Evolutionary conservation across 2,797 vertebrate genomes (phyloP), one percentile per base, ranked within the genome.

Genomic region (Karalla daura): DNA sequence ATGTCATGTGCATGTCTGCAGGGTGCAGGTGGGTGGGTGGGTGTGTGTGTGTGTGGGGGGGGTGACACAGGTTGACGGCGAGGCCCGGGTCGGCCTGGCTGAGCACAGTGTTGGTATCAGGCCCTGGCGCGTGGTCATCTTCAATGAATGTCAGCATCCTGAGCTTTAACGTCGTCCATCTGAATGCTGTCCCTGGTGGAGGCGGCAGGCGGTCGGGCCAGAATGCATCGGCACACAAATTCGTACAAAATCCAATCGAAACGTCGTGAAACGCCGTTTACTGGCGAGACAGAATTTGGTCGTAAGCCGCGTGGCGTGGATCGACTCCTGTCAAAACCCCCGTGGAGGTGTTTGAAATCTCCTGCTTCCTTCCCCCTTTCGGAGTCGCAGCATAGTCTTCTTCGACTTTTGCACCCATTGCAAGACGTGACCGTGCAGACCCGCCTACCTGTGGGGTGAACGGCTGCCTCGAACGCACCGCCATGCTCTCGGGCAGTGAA

Each of bases 121-220:
- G 45, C 28, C 46, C 4, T 37, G 33, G 43, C 36, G 3, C 41
- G 56, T 47, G 23, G 10, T 10, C 32, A 27, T 41, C 63, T 36
- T 39, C 51, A 33, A 45, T 60, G 12, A 54, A 24, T n/a, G 69
- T 40, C 36, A 21, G 33, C 27, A 70, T 81, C 78, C 84, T 88
- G 81, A 86, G 83, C 55, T 74, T 69, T 46, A 28, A 15, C 36
- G 14, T 47, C 33, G n/a, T 18, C 53, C 20, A 13, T 66, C 52
- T 54, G 15, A 64, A 67, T 35, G 28, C 12, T 17, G 21, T 40
- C 59, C 64, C 25, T 30, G 15, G 25, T 4, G 2, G 23, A 1
- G 20, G 9, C 37, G n/a, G n/a, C n/a, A n/a, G n/a, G n/a, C 39
- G n/a, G 18, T 21, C 8, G 30, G 4, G 8, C 50, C 54, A 64